phyloP scores from a whole-genome alignment of 2,797 vertebrate species.

The Thamnophis elegans region DNA sequence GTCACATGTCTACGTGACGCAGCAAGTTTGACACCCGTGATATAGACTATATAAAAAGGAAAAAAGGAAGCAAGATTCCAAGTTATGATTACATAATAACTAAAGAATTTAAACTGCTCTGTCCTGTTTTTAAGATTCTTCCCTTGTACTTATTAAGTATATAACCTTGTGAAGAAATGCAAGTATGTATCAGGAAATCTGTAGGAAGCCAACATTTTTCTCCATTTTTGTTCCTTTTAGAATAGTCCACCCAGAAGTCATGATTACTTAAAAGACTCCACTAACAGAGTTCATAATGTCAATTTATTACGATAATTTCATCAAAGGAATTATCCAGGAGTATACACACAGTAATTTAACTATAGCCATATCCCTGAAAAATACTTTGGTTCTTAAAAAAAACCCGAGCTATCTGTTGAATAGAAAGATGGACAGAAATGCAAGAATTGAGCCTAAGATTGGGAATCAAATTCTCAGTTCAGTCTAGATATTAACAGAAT shows the following conservation, averaged over 20 bases:
- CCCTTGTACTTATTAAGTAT: not conserved
- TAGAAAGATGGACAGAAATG: not conserved
- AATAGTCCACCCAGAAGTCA: not conserved
- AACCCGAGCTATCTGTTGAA: not conserved
- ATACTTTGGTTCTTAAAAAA: not conserved
- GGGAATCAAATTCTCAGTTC: not conserved
- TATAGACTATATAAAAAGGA: not conserved
- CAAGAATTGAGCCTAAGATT: not conserved
- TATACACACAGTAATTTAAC: not conserved
- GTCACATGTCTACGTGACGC: rapidly evolving
- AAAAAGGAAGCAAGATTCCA: not conserved
- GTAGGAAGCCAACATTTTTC: no score
- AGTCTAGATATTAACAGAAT: not conserved
- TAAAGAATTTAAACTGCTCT: not conserved
- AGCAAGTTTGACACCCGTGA: no score
- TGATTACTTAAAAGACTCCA: not conserved
- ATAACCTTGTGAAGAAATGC: not conserved
- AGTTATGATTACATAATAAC: not conserved
- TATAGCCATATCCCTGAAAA: not conserved
- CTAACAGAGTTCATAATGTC: not conserved
- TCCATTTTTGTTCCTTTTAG: not conserved
- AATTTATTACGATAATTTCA: not conserved
- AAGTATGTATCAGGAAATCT: not conserved
- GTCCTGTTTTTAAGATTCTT: not conserved
- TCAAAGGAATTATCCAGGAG: not conserved